These are phyloP conservation scores for Machimus rusticus DNA, from an alignment of 2,888 invertebrate species.

Conservation along the genomic window DNA sequence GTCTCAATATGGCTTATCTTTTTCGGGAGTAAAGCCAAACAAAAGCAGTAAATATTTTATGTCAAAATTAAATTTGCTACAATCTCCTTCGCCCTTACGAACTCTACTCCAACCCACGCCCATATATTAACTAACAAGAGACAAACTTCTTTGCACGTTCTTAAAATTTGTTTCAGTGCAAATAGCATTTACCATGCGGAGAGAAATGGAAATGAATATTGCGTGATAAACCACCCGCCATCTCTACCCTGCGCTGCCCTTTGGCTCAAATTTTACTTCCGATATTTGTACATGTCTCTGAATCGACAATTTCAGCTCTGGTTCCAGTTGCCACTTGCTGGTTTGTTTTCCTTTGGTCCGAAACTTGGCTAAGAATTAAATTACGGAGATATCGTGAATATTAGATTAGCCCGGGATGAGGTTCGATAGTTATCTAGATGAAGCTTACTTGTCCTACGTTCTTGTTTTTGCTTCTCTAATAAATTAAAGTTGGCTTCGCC, in stretches of 20 bases:
- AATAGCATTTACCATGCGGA: slow-evolving; percentile 44
- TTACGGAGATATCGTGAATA: slow-evolving; percentile 48
- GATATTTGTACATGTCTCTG: neutral
- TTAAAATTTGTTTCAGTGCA: slow-evolving; percentile 42
- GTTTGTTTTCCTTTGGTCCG: slow-evolving; percentile 47
- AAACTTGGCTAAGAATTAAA: slow-evolving; percentile 48
- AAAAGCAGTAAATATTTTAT: no score
- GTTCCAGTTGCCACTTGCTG: slow-evolving; percentile 13
- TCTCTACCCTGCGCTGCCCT: neutral
- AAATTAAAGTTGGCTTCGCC: neutral
- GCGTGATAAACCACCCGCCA: slow-evolving; percentile 43
- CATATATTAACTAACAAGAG: neutral
- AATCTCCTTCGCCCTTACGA: no score
- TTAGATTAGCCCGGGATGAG: slow-evolving; percentile 44
- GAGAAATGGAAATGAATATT: slow-evolving; percentile 47
- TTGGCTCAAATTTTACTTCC: neutral
- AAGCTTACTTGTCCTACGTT: neutral
- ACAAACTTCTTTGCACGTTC: slow-evolving; percentile 28
- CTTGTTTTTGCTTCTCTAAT: neutral
- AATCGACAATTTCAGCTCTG: neutral
- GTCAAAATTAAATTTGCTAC: neutral
- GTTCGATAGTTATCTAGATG: slow-evolving; percentile 10
- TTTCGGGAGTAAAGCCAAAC: no score
- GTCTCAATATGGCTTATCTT: no score
- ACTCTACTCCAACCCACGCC: no score